Base-by-base conservation (phyloP, 1,140 invertebrate genomes). In the Leptonema lineaticorne region DNA sequence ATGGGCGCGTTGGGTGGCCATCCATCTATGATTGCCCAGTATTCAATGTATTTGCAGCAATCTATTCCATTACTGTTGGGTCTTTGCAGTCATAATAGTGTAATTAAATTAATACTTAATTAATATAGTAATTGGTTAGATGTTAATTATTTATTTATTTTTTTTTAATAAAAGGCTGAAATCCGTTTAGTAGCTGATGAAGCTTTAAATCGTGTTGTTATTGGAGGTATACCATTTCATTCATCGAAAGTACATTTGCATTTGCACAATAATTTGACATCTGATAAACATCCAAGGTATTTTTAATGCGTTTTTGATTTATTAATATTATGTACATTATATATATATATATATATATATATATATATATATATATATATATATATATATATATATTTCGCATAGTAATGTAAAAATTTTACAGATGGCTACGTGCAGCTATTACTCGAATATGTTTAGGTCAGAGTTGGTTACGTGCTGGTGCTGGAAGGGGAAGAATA, bases 161-260 rank as follows among this genome's bases (percentile, higher is more conserved):
- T 28, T 3, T 50, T 29, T 24, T 50, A 11, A 59, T 81, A 78
- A 22, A 68, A 83, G 81, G 80, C 80, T 22, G 81, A 83, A 72
- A 74, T 83, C 0, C 76, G 81, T 24, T 69, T 82, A 16, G 76
- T 82, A 1, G 81, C 80, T 58, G 81, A 83, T 77, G 81, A 83
- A 59, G 80, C 81, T 29, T 70, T 83, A 7, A 82, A 83, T 57
- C 75, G 81, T 58, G 75, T 77, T 24, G 77, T 83, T 0, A 79
- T 78, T 24, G 79, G 81, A 20, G 80, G 80, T 9, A 78, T 78
- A 73, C 77, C 81, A 1, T 82, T 81, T 63, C 80, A 81, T 67
- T 77, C 81, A 4, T 78, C 78, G 53, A 82, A 82, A 75, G 78
- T 77, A 11, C 82, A 82, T 69, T 78, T 79, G 45, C 75, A 80